Evolutionary conservation across 2,113 vertebrate species (phyloP), one percentile per base, ranked within the genome.

Genomic region (Lepus americanus): DNA sequence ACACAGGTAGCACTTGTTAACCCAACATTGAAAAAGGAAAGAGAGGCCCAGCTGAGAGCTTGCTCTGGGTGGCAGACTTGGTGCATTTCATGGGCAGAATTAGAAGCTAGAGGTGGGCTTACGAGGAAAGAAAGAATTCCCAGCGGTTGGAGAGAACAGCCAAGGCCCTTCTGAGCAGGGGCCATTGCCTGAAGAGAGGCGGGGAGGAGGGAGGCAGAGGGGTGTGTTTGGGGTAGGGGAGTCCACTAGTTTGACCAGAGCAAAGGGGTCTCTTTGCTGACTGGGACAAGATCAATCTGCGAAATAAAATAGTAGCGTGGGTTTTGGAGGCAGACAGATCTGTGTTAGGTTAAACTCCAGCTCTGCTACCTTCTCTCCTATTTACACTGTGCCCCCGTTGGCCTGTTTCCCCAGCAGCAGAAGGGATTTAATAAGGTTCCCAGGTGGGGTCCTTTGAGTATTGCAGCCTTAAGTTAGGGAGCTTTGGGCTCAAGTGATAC

Each of bases 141-240:
- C 53, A 53, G 25, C 6, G 20, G 12, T 23, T 79, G 31, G 33
- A 76, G 51, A 84, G 72, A 67, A n/a, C 16, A 13, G 36, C 69
- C 36, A 20, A 12, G 19, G 16, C 2, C 66, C 36, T n/a, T 27
- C 17, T 53, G 55, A 63, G 23, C 67, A 33, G 9, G 59, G 27
- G 33, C 4, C 85, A 23, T 6, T 53, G n/a, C 33, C 23, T 1
- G 51, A 16, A 61, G 70, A 66, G 9, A 6, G 3, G 49, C 13
- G 44, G 29, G 16, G 23, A 67, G 17, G 13, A 23, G 20, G 10
- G 25, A 55, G 74, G 20, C 20, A 73, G 81, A 29, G 31, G 70
- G 70, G 17, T 5, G 0, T 4, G 31, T 7, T 25, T 16, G 13
- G 3, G 29, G 3, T 17, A 13, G 33, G 23, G 0, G 7, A 33